phyloP scores from a whole-genome alignment of 2,113 vertebrate genomes.

The Calyptommatus sinebrachiatus region DNA sequence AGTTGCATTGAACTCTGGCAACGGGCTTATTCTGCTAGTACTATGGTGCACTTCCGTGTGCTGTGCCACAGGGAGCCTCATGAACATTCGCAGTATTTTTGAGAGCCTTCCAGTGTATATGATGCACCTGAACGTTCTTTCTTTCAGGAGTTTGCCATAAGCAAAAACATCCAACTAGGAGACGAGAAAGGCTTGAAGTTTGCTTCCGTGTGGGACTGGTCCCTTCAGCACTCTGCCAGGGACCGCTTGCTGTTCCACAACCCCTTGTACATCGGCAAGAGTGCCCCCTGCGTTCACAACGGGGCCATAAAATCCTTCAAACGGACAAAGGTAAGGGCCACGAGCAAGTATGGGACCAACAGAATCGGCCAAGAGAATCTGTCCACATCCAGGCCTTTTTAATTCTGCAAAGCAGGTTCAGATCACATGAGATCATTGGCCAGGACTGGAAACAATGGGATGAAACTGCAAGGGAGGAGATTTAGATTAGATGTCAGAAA shows the following conservation, averaged over 20 bases:
- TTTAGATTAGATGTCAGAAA: no score
- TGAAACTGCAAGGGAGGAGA: no score
- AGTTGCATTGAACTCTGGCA: no score
- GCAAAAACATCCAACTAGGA: slow-evolving; percentile 87
- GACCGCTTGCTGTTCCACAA: slow-evolving; percentile 93
- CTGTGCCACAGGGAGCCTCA: neutral
- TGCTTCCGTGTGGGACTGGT: slow-evolving; percentile 97
- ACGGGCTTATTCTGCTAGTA: no score
- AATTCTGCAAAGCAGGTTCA: no score
- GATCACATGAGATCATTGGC: no score
- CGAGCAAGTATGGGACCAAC: no score
- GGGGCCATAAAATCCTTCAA: slow-evolving; percentile 83
- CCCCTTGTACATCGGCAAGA: slow-evolving; percentile 90
- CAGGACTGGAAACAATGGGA: no score
- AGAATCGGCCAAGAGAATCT: neutral
- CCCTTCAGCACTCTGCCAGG: slow-evolving; percentile 85
- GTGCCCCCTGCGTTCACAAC: slow-evolving; percentile 78
- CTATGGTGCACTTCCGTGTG: no score
- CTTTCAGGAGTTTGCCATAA: slow-evolving; percentile 91
- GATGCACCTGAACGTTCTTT: slow-evolving; percentile 5
- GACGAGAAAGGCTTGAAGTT: slow-evolving; percentile 85
- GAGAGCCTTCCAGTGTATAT: neutral
- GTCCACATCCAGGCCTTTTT: no score
- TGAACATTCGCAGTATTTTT: neutral
- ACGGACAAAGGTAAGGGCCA: slow-evolving; percentile 82